Conservation (phyloP, 2,888 invertebrate species). For the Dolomedes plantarius region DNA sequence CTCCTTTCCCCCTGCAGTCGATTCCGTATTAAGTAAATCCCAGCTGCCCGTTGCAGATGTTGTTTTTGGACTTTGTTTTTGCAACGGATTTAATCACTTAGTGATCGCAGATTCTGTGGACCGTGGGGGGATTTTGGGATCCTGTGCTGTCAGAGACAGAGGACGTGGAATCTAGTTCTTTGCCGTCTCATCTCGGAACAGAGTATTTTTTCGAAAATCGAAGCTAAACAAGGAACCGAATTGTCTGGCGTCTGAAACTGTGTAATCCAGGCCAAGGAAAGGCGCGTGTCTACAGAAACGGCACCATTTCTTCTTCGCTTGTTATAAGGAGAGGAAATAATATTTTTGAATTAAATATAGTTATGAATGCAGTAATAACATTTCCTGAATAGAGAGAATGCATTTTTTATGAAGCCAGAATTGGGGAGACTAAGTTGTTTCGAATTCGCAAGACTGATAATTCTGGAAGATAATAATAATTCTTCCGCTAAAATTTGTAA, state of each 20-base stretch:
- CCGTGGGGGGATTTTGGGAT: not conserved
- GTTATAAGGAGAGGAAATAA: no score
- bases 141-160: not conserved
- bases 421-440: no score
- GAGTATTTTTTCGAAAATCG: not conserved
- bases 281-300: no score
- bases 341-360: no score
- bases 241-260: not conserved
- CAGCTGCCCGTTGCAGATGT: conserved; percentile 7
- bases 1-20: not conserved
- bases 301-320: no score
- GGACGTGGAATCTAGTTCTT: not conserved
- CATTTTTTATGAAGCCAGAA: no score
- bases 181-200: not conserved
- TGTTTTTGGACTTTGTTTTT: conserved; percentile 12
- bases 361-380: no score
- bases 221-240: not conserved
- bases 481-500: no score
- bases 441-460: no score
- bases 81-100: conserved; percentile 3
- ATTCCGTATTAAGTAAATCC: not conserved
- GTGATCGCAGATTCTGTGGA: not conserved
- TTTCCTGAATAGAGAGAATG: no score
- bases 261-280: no score
- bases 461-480: no score